Conservation (phyloP, 2,797 vertebrate genomes). For the Typhlichthys eigenmanni region DNA sequence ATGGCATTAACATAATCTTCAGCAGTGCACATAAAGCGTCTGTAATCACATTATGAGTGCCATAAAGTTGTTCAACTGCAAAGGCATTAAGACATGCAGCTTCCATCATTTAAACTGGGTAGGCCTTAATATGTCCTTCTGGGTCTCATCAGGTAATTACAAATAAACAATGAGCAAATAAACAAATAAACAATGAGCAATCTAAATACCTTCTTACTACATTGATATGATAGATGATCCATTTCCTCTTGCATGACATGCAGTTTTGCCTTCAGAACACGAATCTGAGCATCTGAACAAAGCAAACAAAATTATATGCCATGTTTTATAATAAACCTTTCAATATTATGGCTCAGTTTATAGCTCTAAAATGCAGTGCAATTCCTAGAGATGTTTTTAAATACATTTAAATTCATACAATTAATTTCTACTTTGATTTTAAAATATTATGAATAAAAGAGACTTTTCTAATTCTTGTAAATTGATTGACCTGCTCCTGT, state of each 20-base stretch:
- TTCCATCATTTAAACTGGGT: too few species aligned
- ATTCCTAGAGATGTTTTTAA: too few species aligned
- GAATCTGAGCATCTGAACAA: constrained; percentile 84
- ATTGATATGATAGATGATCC: constrained; percentile 81
- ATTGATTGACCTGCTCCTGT: constrained; percentile 79
- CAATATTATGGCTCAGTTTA: too few species aligned
- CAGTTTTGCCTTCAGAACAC: constrained; percentile 90
- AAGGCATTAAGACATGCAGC: too few species aligned
- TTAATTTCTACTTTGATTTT: neutral
- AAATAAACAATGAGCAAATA: too few species aligned
- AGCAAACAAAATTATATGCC: constrained; percentile 17
- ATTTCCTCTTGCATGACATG: constrained; percentile 88
- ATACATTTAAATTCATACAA: neutral
- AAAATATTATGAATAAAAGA: neutral
- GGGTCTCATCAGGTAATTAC: too few species aligned
- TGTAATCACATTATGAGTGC: too few species aligned
- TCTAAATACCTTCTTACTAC: constrained; percentile 81
- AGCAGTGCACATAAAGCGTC: too few species aligned
- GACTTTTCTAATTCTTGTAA: neutral
- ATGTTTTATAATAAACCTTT: neutral
- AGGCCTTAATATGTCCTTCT: neutral
- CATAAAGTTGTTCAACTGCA: too few species aligned
- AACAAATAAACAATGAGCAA: too few species aligned
- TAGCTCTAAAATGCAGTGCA: too few species aligned
- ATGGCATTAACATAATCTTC: constrained; percentile 1